Evolutionary conservation across 2,888 invertebrate species (phyloP), one percentile per base, ranked within the genome.

Genomic region (Coecobrya sp.): DNA sequence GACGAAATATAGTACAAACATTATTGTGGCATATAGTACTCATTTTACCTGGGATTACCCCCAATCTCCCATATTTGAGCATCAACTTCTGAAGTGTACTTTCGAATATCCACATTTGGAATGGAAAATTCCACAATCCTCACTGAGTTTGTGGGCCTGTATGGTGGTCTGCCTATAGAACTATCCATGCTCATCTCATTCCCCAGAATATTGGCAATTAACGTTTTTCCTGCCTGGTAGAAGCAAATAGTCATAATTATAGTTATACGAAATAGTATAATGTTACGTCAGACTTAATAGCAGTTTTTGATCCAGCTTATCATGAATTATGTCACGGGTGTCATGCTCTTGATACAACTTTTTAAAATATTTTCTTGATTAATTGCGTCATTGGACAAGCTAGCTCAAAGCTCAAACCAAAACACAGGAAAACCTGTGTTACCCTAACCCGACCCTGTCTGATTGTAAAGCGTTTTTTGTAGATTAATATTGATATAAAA

Each of bases 31-130:
- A 19, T 36, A 55, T 55, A 16, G 1, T 55, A n/a, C 55, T 65
- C 27, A 3, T 65, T 27, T 36, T 93, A 94, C 94, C 91, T 92
- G 30, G 95, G 95, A 90, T 94, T 94, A 13, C 95, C 95, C n/a
- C 95, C 95, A 25, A 95, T 91, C 93, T 95, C 95, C 95, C 94
- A 95, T 0, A 95, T 84, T 86, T 95, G 94, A 13, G 91, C 82
- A 42, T 95, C 95, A 16, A 93, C 89, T 30, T 95, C 95, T 59
- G 93, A 82, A 11, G 49, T 93, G 52, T 93, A 93, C 65, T 95
- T 94, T 42, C 93, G 90, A 11, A 94, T 65, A 13, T 94, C 93
- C 0, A 95, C 73, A 68, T 90, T 93, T 10, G 92, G 89, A 19
- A 94, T 45, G 0, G 94, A 79, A 45, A 94, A 94, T 65, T 94